These are phyloP conservation scores for Haliclona indistincta DNA, from an alignment of 37 sponge, comb jelly and placozoan genomes.

Conservation along the genomic window DNA sequence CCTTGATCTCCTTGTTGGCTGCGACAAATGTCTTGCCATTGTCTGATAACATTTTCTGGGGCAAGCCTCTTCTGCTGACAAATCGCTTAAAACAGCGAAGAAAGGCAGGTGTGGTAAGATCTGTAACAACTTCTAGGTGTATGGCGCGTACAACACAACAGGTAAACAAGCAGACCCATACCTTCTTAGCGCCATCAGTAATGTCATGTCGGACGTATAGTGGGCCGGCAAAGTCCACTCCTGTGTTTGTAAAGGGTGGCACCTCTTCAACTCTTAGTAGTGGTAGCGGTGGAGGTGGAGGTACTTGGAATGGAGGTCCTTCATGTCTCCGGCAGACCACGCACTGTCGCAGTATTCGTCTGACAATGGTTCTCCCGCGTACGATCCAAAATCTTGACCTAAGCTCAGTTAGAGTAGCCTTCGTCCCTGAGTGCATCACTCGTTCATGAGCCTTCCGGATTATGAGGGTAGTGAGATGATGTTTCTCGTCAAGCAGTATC, in stretches of 20 bases:
- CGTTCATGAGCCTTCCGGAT: slow-evolving; percentile 27
- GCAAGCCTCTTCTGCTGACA: slow-evolving; percentile 4
- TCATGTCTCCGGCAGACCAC: slow-evolving; percentile 25
- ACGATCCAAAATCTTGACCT: slow-evolving; percentile 61
- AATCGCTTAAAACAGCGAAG: slow-evolving; percentile 7
- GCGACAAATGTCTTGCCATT: too few relatives aligned
- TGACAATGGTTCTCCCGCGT: slow-evolving; percentile 17
- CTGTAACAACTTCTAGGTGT: slow-evolving; percentile 9
- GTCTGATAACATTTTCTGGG: neutral
- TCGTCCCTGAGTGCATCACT: slow-evolving; percentile 31
- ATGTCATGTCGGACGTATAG: too few relatives aligned
- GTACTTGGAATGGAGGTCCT: slow-evolving; percentile 7
- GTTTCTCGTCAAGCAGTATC: slow-evolving; percentile 20
- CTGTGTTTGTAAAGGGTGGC: too few relatives aligned
- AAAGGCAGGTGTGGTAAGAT: neutral
- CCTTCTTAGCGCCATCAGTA: too few relatives aligned
- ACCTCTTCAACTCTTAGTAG: slow-evolving; percentile 12
- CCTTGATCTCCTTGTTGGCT: neutral
- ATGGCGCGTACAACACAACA: slow-evolving; percentile 14
- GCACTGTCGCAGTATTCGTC: slow-evolving; percentile 13
- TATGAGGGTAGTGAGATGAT: slow-evolving; percentile 29
- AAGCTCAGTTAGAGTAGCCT: too few relatives aligned
- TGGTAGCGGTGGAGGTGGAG: slow-evolving; percentile 38
- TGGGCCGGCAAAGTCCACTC: too few relatives aligned
- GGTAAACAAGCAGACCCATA: too few relatives aligned